These are phyloP conservation scores for Opisthocomus hoazin DNA, from an alignment of 2,113 vertebrate species.

Conservation along the genomic window DNA sequence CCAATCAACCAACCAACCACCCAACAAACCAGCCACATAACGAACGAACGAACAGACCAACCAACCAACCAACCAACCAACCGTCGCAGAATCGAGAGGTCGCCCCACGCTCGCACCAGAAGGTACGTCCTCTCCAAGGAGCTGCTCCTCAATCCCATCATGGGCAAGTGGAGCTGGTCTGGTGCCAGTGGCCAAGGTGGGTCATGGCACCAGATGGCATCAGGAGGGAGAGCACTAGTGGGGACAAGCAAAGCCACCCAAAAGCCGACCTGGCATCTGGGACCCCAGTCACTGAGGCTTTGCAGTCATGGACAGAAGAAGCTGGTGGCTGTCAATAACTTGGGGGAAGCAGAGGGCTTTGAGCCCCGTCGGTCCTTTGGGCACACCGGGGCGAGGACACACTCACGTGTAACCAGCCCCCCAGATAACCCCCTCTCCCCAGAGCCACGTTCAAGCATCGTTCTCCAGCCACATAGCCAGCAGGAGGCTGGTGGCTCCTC, in stretches of 20 bases:
- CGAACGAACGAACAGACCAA: fast-evolving
- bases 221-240: neutral
- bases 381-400: neutral
- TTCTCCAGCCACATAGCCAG: neutral
- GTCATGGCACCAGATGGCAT: fast-evolving
- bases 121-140: neutral
- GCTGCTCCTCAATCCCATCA: neutral
- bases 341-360: neutral
- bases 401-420: neutral
- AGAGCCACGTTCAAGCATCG: neutral
- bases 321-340: neutral
- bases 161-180: fast-evolving
- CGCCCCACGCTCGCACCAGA: fast-evolving
- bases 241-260: neutral
- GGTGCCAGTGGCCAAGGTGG: fast-evolving
- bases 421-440: neutral
- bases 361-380: neutral
- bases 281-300: neutral
- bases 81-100: neutral
- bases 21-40: too few species aligned
- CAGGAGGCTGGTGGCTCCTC: neutral
- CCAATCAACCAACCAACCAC: neutral
- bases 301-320: neutral
- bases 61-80: neutral
- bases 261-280: fast-evolving